phyloP scores from a whole-genome alignment of 2,113 vertebrate species.

The Cephalopholis sonnerati region DNA sequence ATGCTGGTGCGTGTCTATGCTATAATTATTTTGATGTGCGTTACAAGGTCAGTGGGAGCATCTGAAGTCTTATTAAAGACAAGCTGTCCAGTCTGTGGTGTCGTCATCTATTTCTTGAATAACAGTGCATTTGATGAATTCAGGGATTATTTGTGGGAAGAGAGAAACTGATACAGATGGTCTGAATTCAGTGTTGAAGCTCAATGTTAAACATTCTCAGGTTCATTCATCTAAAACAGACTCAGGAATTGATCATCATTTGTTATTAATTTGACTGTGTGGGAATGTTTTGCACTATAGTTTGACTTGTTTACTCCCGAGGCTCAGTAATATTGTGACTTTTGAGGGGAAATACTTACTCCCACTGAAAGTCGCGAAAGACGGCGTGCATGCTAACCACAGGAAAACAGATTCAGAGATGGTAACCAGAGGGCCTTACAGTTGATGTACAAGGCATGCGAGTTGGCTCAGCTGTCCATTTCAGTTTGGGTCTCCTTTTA shows the following conservation, averaged over 20 bases:
- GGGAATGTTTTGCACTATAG: slow-evolving; percentile 17
- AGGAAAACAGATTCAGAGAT: slow-evolving; percentile 46
- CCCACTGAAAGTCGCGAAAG: neutral
- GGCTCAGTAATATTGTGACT: neutral
- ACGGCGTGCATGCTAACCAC: slow-evolving; percentile 2
- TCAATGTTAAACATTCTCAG: neutral
- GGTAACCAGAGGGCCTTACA: slow-evolving; percentile 17
- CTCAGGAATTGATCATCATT: slow-evolving; percentile 4
- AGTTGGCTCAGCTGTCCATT: slow-evolving; percentile 70
- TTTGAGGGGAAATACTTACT: neutral
- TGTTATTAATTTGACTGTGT: slow-evolving; percentile 39
- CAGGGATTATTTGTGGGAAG: neutral
- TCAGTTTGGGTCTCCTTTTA: slow-evolving; percentile 70
- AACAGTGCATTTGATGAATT: neutral
- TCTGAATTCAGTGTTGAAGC: slow-evolving; percentile 4
- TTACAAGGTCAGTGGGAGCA: slow-evolving; percentile 65
- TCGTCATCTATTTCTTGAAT: slow-evolving; percentile 24
- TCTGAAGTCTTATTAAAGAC: slow-evolving; percentile 80
- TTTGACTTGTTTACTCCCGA: slow-evolving; percentile 12
- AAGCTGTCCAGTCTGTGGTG: slow-evolving; percentile 60
- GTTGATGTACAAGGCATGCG: slow-evolving; percentile 39
- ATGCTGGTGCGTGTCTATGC: slow-evolving; percentile 69
- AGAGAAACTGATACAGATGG: slow-evolving; percentile 4
- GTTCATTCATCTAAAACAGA: slow-evolving; percentile 31
- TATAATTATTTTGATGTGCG: slow-evolving; percentile 79